Conservation (phyloP, 2,113 vertebrate genomes). For the Boulengeromyrus knoepffleri region DNA sequence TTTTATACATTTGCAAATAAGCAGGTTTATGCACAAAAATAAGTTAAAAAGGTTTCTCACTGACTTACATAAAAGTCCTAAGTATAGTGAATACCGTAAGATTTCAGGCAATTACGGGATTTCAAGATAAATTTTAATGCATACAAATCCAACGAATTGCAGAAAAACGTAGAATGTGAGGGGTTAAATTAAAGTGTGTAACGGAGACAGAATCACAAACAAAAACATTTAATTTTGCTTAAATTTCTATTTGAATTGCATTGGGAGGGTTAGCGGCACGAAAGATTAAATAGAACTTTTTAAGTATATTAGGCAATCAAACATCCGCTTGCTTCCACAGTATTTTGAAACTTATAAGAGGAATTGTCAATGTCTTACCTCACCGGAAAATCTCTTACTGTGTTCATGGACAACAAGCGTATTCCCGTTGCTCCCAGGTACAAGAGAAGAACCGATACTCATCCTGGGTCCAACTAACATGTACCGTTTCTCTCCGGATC, state of each 20-base stretch:
- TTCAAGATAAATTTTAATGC: not conserved
- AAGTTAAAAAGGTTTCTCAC: not conserved
- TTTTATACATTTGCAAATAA: not conserved
- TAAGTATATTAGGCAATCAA: not conserved
- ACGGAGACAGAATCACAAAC: not conserved
- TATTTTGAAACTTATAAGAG: not conserved
- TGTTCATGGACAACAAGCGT: not conserved
- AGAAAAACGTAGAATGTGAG: not conserved
- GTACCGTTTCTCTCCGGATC: not conserved
- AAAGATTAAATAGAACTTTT: not conserved
- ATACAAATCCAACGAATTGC: not conserved
- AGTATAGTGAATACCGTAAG: not conserved
- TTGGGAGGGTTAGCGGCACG: not conserved
- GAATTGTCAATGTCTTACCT: slow-evolving; percentile 4
- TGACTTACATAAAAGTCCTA: not conserved
- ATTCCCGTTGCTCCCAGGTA: not conserved
- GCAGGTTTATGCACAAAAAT: not conserved
- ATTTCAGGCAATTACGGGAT: not conserved
- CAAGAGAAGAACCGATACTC: not conserved
- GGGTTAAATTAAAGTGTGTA: not conserved
- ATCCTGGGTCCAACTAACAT: not conserved
- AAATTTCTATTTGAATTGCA: not conserved
- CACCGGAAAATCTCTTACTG: not conserved
- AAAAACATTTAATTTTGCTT: not conserved
- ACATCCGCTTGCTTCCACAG: not conserved